Evolutionary conservation across 2,797 vertebrate genomes (phyloP).

Genomic region (Spinibarbus caldwelli): DNA sequence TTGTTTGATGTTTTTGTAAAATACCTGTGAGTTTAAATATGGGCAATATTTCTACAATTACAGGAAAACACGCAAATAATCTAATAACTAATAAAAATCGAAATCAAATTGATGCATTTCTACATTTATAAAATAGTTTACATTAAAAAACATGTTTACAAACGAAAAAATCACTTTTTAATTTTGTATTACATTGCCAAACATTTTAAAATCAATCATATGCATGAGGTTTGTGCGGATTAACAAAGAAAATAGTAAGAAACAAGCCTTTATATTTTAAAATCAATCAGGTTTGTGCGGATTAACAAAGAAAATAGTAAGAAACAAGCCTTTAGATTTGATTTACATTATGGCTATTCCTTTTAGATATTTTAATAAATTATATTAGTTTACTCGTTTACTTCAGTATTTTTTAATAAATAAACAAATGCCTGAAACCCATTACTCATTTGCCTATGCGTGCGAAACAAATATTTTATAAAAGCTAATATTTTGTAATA

Average conservation of each 20-base stretch:
- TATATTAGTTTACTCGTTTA: neutral
- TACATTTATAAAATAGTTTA: neutral
- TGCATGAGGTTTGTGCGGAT: neutral
- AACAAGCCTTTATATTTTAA: neutral
- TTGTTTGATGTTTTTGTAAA: neutral
- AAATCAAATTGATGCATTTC: neutral
- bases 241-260: neutral
- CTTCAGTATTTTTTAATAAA: neutral
- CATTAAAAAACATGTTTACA: slow-evolving; percentile 2
- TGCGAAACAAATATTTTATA: neutral
- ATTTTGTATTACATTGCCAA: neutral
- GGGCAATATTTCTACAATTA: neutral
- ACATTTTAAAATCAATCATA: neutral
- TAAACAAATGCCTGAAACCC: neutral
- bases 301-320: neutral
- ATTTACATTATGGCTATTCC: neutral
- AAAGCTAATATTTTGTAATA: neutral
- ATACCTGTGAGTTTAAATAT: neutral
- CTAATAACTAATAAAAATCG: neutral
- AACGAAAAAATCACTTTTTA: slow-evolving; percentile 4
- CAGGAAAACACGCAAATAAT: neutral
- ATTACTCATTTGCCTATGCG: neutral
- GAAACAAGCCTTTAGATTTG: neutral
- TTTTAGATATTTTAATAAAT: neutral
- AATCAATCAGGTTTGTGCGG: neutral